phyloP scores from a whole-genome alignment of 1,140 invertebrate species.

The Drosophila quadrilineata region DNA sequence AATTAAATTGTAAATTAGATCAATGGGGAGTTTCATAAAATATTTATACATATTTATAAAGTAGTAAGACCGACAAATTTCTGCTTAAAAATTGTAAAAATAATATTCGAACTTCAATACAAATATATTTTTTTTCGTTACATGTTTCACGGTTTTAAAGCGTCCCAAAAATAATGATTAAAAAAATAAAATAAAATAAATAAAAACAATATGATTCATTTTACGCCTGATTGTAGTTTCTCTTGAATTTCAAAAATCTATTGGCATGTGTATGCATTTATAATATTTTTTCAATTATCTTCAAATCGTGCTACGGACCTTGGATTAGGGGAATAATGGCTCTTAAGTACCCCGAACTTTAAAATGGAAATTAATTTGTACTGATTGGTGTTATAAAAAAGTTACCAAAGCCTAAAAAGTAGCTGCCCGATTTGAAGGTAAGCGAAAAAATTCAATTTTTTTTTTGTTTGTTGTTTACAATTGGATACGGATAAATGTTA shows the following conservation, averaged over 20 bases:
- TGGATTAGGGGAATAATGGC: conserved; percentile 1
- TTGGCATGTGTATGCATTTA: not conserved
- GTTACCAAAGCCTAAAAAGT: conserved; percentile 27
- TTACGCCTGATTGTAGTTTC: not conserved
- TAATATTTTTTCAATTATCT: conserved; percentile 31
- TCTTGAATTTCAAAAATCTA: not conserved
- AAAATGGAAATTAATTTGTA: conserved; percentile 77
- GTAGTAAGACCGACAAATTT: conserved; percentile 48
- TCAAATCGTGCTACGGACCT: conserved; percentile 14
- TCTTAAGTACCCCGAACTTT: conserved; percentile 49
- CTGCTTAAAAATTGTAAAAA: conserved; percentile 61
- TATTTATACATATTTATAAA: conserved; percentile 28
- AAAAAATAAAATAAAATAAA: not conserved
- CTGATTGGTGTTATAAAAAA: conserved; percentile 69
- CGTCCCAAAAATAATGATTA: conserved; percentile 45
- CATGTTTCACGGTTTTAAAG: conserved; percentile 12
- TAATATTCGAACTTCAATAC: conserved; percentile 72
- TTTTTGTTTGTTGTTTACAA: conserved; percentile 39
- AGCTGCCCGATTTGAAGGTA: conserved; percentile 29
- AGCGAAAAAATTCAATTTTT: conserved; percentile 14
- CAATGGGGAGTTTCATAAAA: conserved; percentile 61
- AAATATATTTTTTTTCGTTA: conserved; percentile 38
- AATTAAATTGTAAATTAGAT: conserved; percentile 78
- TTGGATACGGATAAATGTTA: conserved; percentile 45
- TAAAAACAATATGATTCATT: conserved; percentile 5